Percentiles rank a stretch among this genome's conserved stretches.
Evolutionary conservation across 1,140 invertebrate species (phyloP).

Genomic region (honey bee (Apis mellifera)): DNA sequence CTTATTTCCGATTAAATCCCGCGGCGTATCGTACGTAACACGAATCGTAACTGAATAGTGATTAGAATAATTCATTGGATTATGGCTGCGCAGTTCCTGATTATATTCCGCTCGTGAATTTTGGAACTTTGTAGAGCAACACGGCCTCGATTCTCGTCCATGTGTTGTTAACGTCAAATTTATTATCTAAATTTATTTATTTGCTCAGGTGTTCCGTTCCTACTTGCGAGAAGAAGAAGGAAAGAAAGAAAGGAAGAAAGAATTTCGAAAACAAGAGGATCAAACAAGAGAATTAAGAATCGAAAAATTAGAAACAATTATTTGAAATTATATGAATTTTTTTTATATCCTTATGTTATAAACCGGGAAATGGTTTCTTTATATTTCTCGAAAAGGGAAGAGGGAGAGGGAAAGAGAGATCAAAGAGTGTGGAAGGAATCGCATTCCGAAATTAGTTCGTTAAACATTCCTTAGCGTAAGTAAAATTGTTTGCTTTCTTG

Average conservation of each 20-base stretch:
- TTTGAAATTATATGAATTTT: too few relatives aligned
- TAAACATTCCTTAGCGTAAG: slow-evolving; percentile 5
- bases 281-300: too few relatives aligned
- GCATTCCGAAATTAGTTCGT: neutral
- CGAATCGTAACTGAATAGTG: slow-evolving; percentile 51
- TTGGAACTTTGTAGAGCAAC: neutral
- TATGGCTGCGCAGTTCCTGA: slow-evolving; percentile 24
- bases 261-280: too few relatives aligned
- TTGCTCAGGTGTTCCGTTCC: too few relatives aligned
- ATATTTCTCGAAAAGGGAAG: neutral
- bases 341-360: too few relatives aligned
- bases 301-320: too few relatives aligned
- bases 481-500: slow-evolving; percentile 13
- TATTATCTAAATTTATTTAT: neutral
- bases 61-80: slow-evolving; percentile 55
- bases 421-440: neutral
- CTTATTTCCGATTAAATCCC: slow-evolving; percentile 54
- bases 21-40: slow-evolving; percentile 44
- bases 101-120: slow-evolving; percentile 12
- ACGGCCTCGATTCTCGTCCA: too few relatives aligned
- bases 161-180: neutral
- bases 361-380: too few relatives aligned
- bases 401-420: neutral
- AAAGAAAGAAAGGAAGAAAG: too few relatives aligned
- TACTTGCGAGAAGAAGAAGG: too few relatives aligned